Evolutionary conservation across 2,888 invertebrate genomes (phyloP).

Genomic region (Xylota segnis): DNA sequence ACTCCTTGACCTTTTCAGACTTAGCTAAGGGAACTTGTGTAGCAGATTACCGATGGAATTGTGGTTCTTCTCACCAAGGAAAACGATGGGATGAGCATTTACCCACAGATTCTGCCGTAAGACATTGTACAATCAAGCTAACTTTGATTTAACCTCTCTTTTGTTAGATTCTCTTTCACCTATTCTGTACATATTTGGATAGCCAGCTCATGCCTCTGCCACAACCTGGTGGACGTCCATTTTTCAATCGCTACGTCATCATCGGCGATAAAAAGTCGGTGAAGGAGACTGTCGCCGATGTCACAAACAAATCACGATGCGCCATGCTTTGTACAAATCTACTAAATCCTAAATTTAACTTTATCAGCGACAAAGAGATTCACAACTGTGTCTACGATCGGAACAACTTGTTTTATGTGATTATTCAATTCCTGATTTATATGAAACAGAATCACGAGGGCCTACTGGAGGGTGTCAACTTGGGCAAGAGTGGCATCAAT

Average conservation of each 20-base stretch:
- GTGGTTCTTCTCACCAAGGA: slow-evolving; percentile 90
- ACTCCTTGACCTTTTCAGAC: slow-evolving; percentile 84
- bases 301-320: slow-evolving; percentile 83
- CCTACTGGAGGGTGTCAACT: slow-evolving; percentile 90
- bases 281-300: slow-evolving; percentile 82
- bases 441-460: slow-evolving; percentile 90
- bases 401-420: slow-evolving; percentile 94
- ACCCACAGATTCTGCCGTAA: slow-evolving; percentile 94
- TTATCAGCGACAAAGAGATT: slow-evolving; percentile 87
- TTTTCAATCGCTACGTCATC: slow-evolving; percentile 85
- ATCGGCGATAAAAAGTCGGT: slow-evolving; percentile 83
- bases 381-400: slow-evolving; percentile 91
- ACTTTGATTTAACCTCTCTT: slow-evolving; percentile 13
- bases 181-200: slow-evolving; percentile 94
- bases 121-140: slow-evolving; percentile 42
- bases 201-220: slow-evolving; percentile 89
- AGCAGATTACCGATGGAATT: slow-evolving; percentile 95
- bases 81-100: slow-evolving; percentile 92
- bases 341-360: slow-evolving; percentile 84
- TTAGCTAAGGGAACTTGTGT: slow-evolving; percentile 94
- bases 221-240: slow-evolving; percentile 88
- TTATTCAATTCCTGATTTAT: slow-evolving; percentile 92
- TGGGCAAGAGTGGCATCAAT: slow-evolving; percentile 93
- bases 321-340: slow-evolving; percentile 83
- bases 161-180: slow-evolving; percentile 91